phyloP scores from a whole-genome alignment of 2,113 vertebrate species.

The Catharus bicknelli region DNA sequence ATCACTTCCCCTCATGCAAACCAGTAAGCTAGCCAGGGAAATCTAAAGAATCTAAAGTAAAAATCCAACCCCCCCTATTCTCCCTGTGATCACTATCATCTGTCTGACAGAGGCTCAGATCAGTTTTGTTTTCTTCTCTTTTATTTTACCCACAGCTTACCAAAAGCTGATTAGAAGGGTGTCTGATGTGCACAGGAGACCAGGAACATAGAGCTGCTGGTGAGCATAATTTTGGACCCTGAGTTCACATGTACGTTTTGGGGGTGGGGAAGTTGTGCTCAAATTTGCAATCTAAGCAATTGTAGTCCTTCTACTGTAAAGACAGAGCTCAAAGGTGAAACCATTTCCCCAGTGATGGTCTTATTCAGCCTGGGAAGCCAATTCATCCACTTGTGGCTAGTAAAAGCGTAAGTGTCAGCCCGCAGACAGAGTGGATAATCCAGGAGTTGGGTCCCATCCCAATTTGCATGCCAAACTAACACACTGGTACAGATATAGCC shows the following conservation, averaged over 20 bases:
- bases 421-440: neutral
- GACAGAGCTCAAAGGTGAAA: neutral
- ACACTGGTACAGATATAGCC: neutral
- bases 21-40: neutral
- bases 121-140: neutral
- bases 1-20: neutral
- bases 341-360: neutral
- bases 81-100: neutral
- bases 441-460: neutral
- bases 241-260: neutral
- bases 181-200: neutral
- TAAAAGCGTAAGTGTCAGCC: neutral
- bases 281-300: neutral
- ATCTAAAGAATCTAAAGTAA: neutral
- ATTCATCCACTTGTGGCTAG: neutral
- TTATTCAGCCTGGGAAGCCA: neutral
- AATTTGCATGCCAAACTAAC: neutral
- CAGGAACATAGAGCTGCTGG: neutral
- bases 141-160: neutral
- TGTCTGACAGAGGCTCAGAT: neutral
- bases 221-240: neutral
- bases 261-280: neutral
- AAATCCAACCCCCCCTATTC: neutral
- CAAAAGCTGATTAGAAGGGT: neutral
- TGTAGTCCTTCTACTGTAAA: neutral